A percentile compares a stretch with the other conserved stretches of the same genome.
phyloP scores from a whole-genome alignment of 53 echinoderm and acorn worm genomes.

The Zoroaster sp. region DNA sequence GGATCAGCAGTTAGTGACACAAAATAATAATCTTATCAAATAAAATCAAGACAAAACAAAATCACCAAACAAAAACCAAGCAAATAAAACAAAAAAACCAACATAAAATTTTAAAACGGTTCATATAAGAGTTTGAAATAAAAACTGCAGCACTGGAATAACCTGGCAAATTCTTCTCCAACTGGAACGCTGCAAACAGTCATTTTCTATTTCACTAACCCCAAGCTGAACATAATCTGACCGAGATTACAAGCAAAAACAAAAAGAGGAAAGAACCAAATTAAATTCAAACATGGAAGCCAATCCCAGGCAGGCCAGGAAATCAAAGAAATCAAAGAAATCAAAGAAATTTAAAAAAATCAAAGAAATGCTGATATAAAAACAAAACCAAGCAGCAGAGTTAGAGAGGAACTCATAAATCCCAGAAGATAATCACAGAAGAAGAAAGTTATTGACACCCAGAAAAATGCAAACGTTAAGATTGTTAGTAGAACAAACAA shows the following conservation, averaged over 20 bases:
- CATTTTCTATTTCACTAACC: not conserved
- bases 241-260: not conserved
- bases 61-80: not conserved
- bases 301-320: not conserved
- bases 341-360: not conserved
- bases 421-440: not conserved
- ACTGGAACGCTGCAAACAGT: not conserved
- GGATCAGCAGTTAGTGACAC: not conserved
- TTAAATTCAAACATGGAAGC: not conserved
- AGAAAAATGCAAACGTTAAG: too few relatives aligned
- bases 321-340: not conserved
- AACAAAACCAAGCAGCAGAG: not conserved
- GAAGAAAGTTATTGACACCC: not conserved
- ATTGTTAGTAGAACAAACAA: too few relatives aligned
- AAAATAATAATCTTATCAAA: not conserved
- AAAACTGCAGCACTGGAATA: not conserved
- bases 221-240: not conserved
- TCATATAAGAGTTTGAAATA: not conserved
- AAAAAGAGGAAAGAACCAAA: not conserved
- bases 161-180: not conserved
- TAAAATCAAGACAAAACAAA: not conserved
- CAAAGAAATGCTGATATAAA: not conserved
- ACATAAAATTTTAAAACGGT: not conserved
- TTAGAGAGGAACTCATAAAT: not conserved
- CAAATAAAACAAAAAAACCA: not conserved